Percentiles rank a stretch among this genome's conserved stretches.
These are phyloP conservation scores for Caenorhabditis sp. DNA, from an alignment of 2,888 invertebrate genomes.

Conservation along the genomic window DNA sequence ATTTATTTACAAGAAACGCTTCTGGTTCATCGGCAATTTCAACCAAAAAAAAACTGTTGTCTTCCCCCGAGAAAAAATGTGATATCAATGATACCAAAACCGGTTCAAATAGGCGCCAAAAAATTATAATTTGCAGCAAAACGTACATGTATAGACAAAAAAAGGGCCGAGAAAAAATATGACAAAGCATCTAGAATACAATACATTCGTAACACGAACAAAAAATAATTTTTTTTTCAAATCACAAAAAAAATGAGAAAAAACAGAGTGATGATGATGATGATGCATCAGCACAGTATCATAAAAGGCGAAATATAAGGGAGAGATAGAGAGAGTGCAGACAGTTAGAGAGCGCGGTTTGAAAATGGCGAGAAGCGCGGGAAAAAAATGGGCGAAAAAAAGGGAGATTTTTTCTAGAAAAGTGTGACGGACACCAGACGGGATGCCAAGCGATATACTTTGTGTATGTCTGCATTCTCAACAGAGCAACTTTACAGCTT, in stretches of 20 bases:
- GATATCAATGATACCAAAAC: not conserved
- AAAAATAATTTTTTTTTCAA: not conserved
- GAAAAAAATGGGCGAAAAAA: too few relatives aligned
- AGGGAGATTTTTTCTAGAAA: too few relatives aligned
- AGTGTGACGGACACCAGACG: too few relatives aligned
- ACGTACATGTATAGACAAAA: not conserved
- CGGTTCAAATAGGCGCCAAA: not conserved
- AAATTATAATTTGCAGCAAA: not conserved
- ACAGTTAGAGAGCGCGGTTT: not conserved
- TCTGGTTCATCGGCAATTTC: too few relatives aligned
- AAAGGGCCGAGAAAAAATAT: not conserved
- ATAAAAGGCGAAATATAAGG: not conserved
- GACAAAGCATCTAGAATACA: not conserved
- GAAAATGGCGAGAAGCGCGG: not conserved
- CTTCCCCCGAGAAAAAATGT: not conserved
- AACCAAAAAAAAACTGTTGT: not conserved
- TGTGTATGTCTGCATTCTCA: too few relatives aligned
- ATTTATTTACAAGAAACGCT: not conserved
- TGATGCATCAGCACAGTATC: not conserved
- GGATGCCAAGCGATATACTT: too few relatives aligned
- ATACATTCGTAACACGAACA: not conserved
- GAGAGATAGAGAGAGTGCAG: not conserved
- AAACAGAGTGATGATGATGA: not conserved
- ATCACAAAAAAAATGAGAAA: not conserved
- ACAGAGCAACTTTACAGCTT: too few relatives aligned